Evolutionary conservation across 2,888 invertebrate genomes (phyloP).

Genomic region (Marasmarcha lunaedactyla): DNA sequence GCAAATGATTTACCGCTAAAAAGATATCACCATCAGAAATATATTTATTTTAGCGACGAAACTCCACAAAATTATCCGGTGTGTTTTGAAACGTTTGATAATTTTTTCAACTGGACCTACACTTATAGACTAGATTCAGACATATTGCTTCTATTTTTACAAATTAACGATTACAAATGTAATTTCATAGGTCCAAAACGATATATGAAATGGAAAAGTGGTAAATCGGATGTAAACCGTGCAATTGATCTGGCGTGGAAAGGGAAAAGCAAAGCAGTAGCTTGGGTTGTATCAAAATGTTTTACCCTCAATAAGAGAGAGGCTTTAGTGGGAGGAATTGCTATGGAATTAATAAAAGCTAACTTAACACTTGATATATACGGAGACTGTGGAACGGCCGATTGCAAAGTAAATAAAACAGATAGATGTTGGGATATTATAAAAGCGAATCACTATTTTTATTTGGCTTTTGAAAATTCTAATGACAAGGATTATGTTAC

Average conservation of each 20-base stretch:
- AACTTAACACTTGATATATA: slow-evolving; percentile 19
- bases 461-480: slow-evolving; percentile 27
- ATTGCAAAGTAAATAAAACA: slow-evolving; percentile 14
- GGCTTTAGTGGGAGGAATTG: slow-evolving; percentile 14
- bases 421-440: slow-evolving; percentile 16
- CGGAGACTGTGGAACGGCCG: slow-evolving; percentile 20
- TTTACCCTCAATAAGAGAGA: slow-evolving; percentile 15
- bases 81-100: slow-evolving; percentile 9
- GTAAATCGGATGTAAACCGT: slow-evolving; percentile 15
- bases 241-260: slow-evolving; percentile 16
- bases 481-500: slow-evolving; percentile 26
- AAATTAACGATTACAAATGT: slow-evolving; percentile 16
- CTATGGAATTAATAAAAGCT: slow-evolving; percentile 13
- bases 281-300: slow-evolving; percentile 28
- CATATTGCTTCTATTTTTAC: slow-evolving; percentile 21
- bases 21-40: not conserved
- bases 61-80: not conserved
- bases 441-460: slow-evolving; percentile 22
- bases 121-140: slow-evolving; percentile 24
- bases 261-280: slow-evolving; percentile 21
- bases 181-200: slow-evolving; percentile 17
- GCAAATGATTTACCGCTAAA: not conserved
- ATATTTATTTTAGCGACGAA: not conserved
- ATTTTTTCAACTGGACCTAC: slow-evolving; percentile 27
- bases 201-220: slow-evolving; percentile 18